Evolutionary conservation across 2,113 vertebrate genomes (phyloP).

Genomic region (Apteryx owenii): DNA sequence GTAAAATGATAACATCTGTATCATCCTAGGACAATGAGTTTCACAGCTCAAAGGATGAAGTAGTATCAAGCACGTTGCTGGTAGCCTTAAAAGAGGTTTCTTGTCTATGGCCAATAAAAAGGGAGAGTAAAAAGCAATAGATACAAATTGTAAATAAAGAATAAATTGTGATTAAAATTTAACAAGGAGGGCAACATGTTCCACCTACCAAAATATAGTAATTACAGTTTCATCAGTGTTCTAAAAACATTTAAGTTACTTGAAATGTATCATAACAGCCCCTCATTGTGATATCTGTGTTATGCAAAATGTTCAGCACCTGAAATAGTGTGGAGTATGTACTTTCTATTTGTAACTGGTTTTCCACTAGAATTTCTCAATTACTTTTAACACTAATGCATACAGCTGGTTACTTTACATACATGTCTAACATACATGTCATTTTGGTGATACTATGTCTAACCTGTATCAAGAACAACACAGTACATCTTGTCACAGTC

Average conservation of each 20-base stretch:
- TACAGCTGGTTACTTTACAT: neutral
- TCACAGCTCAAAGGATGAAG: neutral
- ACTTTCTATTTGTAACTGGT: neutral
- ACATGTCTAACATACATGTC: neutral
- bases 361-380: neutral
- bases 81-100: neutral
- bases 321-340: neutral
- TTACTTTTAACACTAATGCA: neutral
- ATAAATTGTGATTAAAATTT: neutral
- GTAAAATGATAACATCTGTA: neutral
- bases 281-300: neutral
- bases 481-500: neutral
- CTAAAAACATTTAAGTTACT: neutral
- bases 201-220: neutral
- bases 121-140: neutral
- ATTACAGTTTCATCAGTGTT: neutral
- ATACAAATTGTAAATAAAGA: neutral
- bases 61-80: neutral
- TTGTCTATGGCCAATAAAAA: neutral
- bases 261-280: neutral
- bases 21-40: neutral
- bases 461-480: neutral
- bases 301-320: neutral
- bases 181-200: neutral
- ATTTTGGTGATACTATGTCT: accelerated